phyloP scores from a whole-genome alignment of 2,113 vertebrate species.

The Microtus ochrogaster region DNA sequence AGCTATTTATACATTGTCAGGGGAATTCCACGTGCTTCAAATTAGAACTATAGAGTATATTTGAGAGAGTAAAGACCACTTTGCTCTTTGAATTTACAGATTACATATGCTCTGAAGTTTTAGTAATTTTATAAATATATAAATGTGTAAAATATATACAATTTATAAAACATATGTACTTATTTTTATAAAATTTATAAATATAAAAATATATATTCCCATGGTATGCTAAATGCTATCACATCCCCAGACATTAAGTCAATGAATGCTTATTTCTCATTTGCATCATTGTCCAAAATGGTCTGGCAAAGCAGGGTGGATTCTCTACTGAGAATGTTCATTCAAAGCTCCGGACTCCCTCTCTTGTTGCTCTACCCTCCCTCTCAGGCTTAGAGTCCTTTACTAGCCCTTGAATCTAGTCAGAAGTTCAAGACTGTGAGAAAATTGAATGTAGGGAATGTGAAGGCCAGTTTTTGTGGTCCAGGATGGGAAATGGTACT shows the following conservation, averaged over 20 bases:
- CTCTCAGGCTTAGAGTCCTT: not conserved
- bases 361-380: not conserved
- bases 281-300: not conserved
- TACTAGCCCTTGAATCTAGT: not conserved
- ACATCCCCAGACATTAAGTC: not conserved
- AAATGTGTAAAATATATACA: not conserved
- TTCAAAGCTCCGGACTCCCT: not conserved
- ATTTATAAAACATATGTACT: too few relatives aligned
- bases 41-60: not conserved
- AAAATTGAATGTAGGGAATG: not conserved
- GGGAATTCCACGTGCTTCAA: not conserved
- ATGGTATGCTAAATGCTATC: not conserved
- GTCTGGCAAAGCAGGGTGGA: not conserved
- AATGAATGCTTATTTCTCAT: slow-evolving; percentile 34
- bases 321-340: not conserved
- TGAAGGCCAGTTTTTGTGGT: not conserved
- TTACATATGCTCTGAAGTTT: slow-evolving; percentile 52
- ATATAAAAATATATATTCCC: not conserved
- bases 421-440: not conserved
- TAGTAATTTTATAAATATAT: not conserved
- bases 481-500: not conserved
- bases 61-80: not conserved
- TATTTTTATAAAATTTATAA: too few relatives aligned
- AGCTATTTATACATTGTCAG: not conserved
- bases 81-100: slow-evolving; percentile 55